Base-by-base conservation (phyloP, 2,113 vertebrate species). In the Cariama cristata region DNA sequence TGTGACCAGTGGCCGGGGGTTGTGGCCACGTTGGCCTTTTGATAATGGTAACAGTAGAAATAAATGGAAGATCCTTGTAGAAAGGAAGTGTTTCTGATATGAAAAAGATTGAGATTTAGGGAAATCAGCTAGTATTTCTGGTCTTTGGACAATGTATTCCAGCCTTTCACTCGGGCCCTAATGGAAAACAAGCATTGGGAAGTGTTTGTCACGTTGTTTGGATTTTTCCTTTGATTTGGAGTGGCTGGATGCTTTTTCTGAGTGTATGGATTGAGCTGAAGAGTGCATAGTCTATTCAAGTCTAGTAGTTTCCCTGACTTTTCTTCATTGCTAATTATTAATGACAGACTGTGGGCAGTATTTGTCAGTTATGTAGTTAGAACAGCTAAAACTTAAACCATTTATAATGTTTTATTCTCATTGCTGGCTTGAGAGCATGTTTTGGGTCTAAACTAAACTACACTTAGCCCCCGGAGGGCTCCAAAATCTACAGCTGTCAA, bases 141-240 rank as follows among this genome's bases (percentile, higher is more conserved):
- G 12, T 77, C 62, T 82, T 83, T 80, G 72, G 47, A 28, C 12
- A 19, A 9, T 19, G 8, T 68, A 63, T 58, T 83, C 5, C 64
- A 88, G 58, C 35, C 50, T 86, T 79, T 90, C n/a, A 12, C 42
- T 83, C 38, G 52, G 86, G 64, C 60, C 20, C 44, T 32, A 86
- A 52, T 71, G 73, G 86, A 86, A 93, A 93, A 91, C 24, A 63
- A 95, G 82, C 56, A 79, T 1, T 93, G 58, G 86, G 92, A 93
- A 67, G 68, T 2, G 1, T 88, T 90, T 80, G 72, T 93, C 64
- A 71, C 2, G 1, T 79, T 94, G 58, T 84, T 91, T 49, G 60
- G 55, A 28, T 40, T 97, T 82, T 93, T 75, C 21, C 64, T 84
- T 74, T 89, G 76, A 79, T 87, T 81, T 88, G 81, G 38, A 77